Evolutionary conservation across 1,140 invertebrate genomes (phyloP).

Genomic region (Myzus persicae): DNA sequence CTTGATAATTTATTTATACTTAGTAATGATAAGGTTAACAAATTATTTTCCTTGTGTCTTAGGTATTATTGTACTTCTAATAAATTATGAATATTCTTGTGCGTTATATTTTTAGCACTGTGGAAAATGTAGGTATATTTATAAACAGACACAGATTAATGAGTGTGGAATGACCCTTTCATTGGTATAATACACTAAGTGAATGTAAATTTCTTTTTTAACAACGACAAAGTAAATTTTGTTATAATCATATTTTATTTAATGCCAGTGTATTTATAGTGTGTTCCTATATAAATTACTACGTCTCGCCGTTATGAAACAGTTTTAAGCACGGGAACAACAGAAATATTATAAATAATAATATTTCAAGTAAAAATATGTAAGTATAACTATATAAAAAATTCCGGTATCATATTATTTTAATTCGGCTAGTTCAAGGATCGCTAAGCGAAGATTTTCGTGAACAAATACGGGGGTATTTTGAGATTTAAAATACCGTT

Average conservation of each 20-base stretch:
- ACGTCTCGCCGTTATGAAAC: neutral
- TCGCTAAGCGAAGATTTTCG: neutral
- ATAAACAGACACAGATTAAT: conserved; percentile 9
- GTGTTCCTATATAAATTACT: neutral
- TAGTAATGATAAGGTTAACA: neutral
- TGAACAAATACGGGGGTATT: neutral
- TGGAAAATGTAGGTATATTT: neutral
- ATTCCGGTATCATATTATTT: neutral
- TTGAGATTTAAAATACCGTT: neutral
- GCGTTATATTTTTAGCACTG: neutral
- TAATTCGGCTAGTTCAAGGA: neutral
- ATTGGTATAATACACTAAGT: neutral
- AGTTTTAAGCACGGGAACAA: neutral
- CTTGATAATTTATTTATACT: neutral
- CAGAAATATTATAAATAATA: neutral
- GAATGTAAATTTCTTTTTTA: neutral
- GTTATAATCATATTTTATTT: conserved; percentile 13
- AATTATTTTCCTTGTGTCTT: neutral
- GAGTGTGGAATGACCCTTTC: neutral
- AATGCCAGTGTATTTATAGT: neutral
- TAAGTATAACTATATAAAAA: neutral
- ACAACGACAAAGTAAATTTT: neutral
- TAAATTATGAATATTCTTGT: neutral
- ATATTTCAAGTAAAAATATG: neutral
- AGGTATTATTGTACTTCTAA: neutral